Evolutionary conservation across 2,113 vertebrate species (phyloP), one percentile per base, ranked within the genome.

Genomic region (Pipa parva): DNA sequence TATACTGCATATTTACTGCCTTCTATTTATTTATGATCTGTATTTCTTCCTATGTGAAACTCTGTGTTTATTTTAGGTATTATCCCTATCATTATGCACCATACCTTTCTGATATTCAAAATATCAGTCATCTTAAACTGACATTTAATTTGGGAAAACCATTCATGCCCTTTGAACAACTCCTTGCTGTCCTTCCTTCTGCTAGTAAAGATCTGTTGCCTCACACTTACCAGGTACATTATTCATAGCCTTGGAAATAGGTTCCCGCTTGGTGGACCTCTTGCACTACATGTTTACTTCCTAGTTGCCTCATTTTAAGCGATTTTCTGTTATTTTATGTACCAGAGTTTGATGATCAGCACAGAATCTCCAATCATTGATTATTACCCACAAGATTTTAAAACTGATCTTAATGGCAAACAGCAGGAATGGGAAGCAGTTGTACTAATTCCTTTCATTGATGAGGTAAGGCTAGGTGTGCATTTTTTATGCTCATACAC

Each of bases 371-470:
- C 93, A 54, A 98, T 98, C 72, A 92, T 97, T 71, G 92, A 97
- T 75, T 97, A 95, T 76, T 99, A 98, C 78, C 97, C 97, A 37
- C 78, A 81, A 2, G 95, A 99, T 83, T 99, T 99, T 79, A 96
- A 93, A 88, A 99, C 95, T 1, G 96, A 99, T 79, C 87, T 99
- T 29, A 99, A 99, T 72, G 97, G 95, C 56, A 99, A 99, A 72
- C 96, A 98, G 74, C 97, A 99, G 73, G 97, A 99, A 51, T 99
- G 96, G 97, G 97, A 99, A 81, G 96, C 97, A 27, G 95, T 99
- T 52, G 97, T 99, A 10, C 85, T 99, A 71, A 98, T 99, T 76
- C 96, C 97, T 0, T 99, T 99, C 79, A 98, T 99, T 72, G 92
- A 98, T 71, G 97, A 99, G 89, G 97, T 97, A 71, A 72, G 75